A percentile compares a stretch with the other conserved stretches of the same genome.
Evolutionary conservation across 1,140 invertebrate species (phyloP).

Genomic region (Anthonomus grandis): DNA sequence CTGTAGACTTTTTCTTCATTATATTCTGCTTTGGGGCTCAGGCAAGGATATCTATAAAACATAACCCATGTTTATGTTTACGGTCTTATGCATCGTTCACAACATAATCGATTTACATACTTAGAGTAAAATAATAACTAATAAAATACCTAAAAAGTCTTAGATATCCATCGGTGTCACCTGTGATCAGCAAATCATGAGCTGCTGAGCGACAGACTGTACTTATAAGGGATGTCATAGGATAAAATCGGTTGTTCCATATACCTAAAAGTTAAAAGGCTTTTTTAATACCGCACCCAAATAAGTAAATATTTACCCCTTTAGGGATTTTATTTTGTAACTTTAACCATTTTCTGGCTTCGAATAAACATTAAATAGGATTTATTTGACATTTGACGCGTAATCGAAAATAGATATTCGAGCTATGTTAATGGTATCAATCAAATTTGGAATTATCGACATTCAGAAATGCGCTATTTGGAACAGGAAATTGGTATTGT

Average conservation of each 20-base stretch:
- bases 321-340: no score
- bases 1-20: conserved; percentile 88
- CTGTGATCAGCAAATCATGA: conserved; percentile 79
- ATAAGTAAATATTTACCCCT: neutral
- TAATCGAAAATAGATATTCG: no score
- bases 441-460: no score
- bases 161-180: conserved; percentile 88
- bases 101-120: neutral
- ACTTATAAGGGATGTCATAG: conserved; percentile 74
- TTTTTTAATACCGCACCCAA: neutral
- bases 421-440: no score
- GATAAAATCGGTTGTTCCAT: conserved; percentile 87
- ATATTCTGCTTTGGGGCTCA: conserved; percentile 79
- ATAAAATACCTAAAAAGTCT: conserved; percentile 78
- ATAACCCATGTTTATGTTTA: neutral
- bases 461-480: no score
- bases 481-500: no score
- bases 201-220: conserved; percentile 77
- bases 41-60: conserved; percentile 68
- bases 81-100: no score
- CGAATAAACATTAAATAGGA: no score
- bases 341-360: no score
- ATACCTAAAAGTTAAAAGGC: conserved; percentile 57
- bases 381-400: no score
- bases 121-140: neutral